Evolutionary conservation across 2,797 vertebrate genomes (phyloP).

Genomic region (Prunella strophiata): DNA sequence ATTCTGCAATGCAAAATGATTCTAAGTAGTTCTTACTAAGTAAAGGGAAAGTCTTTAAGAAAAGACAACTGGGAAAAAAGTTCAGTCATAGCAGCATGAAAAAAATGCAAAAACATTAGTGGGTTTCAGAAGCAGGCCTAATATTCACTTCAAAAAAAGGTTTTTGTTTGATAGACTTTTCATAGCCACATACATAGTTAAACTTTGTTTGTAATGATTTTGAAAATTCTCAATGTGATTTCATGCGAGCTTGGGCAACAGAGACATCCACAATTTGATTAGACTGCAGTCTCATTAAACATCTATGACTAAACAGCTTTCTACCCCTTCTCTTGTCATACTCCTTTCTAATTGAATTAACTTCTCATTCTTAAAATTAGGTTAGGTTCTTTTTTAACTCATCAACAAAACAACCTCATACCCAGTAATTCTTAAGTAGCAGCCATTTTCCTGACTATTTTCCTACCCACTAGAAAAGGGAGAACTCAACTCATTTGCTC

Average conservation of each 20-base stretch:
- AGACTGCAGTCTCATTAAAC: background rate
- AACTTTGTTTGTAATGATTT: background rate
- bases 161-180: background rate
- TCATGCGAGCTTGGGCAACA: background rate
- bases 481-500: background rate
- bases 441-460: background rate
- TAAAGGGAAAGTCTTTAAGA: background rate
- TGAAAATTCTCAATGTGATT: background rate
- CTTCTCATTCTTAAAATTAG: background rate
- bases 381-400: background rate
- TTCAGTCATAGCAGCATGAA: background rate
- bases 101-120: background rate
- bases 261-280: background rate
- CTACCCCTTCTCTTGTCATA: background rate
- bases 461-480: background rate
- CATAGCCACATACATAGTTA: background rate
- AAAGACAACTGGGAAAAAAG: background rate
- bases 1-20: background rate
- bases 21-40: background rate
- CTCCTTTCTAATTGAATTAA: conserved; percentile 32
- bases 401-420: background rate
- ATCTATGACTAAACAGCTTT: background rate
- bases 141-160: background rate
- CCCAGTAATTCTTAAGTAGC: background rate
- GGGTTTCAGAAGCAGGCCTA: background rate